Evolutionary conservation across 1,140 invertebrate genomes (phyloP), one percentile per base, ranked within the genome.

Genomic region (Brachionus calyciflorus): DNA sequence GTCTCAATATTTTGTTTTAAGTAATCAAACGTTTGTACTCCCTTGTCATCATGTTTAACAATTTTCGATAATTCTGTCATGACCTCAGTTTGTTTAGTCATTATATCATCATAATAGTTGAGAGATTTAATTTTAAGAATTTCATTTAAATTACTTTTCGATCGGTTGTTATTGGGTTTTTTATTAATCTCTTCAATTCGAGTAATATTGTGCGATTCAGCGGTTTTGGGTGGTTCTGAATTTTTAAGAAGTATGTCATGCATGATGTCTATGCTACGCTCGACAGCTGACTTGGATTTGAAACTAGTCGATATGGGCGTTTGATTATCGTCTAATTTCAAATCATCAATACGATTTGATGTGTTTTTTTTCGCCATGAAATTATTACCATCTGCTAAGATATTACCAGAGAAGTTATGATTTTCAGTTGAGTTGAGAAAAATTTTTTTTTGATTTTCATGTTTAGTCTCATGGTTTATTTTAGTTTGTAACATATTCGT

Each of bases 301-400:
- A 44, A 65, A 26, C 60, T 65, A 21, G 60, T 65, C 10, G 60
- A 65, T 19, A 65, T 44, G 21, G 60, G 60, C n/a, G 60, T 65
- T 44, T 65, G 60, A 44, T 65, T 65, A 21, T 65, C 60, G 17
- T 60, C 55, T 24, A 60, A 17, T 60, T 60, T 60, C 2, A 60
- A 30, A 0, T 65, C 60, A 24, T 65, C 60, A 14, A 44, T 26
- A 21, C 60, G 60, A 30, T n/a, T 60, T 7, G 60, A 41, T 0
- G 37, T 21, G 12, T 19, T 65, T 19, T 65, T 65, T 65, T 60
- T 60, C 3, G 10, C 4, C n/a, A 60, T n/a, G 19, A n/a, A 60
- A n/a, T 60, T 60, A 60, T 60, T 60, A 37, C 37, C 37, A 4
- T 60, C 55, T 1, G 55, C 30, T 30, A 60, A 19, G 19, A 60